Evolutionary conservation across 2,113 vertebrate genomes (phyloP), one percentile per base, ranked within the genome.

Genomic region (Eurystomus gularis): DNA sequence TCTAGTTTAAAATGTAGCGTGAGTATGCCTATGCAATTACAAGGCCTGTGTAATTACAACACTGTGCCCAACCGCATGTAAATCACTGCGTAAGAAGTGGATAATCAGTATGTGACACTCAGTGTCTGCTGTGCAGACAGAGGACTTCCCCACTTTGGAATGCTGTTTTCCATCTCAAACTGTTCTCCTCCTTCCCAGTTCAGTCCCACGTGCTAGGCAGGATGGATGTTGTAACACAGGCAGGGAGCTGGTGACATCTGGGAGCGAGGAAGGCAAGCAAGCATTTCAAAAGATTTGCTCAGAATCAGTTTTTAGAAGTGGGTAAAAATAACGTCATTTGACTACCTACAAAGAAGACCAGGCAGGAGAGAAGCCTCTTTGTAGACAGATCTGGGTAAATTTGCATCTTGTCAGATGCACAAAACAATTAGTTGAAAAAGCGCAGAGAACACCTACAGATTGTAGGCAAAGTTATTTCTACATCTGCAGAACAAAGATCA

Each of bases 401-500:
- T 92, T 92, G 85, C 82, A 73, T 94, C 94, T 88, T 96, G 90
- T 96, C 92, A 90, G 64, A 62, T 51, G 54, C 85, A 73, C 54
- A 35, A 80, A 93, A 94, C 85, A 90, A 90, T 89, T 95, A 94
- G 93, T 61, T 79, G 81, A 66, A 77, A 81, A 94, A 88, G 48
- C 0, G 0, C 46, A 83, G 82, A 80, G 92, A 93, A 73, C 68
- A 86, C 79, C 93, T 96, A 93, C 79, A 92, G 88, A 77, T 88
- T 81, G 92, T 88, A 95, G 90, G 69, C 46, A 19, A 73, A 64
- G 76, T 90, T 91, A 46, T 88, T 95, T 73, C 94, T 94, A 48
- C 79, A 70, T 80, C 82, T 83, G 68, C 76, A 58, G 64, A 88
- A 90, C 75, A 92, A 51, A 94, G 91, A 96, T 96, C 91, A 96